phyloP scores from a whole-genome alignment of 2,113 vertebrate genomes.

The Myiagra hebetior region DNA sequence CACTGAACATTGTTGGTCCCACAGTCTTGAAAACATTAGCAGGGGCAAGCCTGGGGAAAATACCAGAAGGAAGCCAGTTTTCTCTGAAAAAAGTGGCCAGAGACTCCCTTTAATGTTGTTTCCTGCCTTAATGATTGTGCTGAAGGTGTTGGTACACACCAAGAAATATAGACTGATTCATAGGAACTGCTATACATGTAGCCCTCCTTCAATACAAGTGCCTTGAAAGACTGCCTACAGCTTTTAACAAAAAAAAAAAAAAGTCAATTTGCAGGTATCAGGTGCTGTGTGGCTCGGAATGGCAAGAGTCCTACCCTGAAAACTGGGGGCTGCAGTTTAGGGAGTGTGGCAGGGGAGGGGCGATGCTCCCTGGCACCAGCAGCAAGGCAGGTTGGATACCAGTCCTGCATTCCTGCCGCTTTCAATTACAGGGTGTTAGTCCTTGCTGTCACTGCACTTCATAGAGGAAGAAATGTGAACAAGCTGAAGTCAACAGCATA shows the following conservation, averaged over 20 bases:
- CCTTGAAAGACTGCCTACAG: neutral
- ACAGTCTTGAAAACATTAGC: neutral
- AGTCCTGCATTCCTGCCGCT: neutral
- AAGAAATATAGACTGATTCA: neutral
- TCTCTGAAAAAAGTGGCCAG: neutral
- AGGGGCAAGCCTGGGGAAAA: neutral
- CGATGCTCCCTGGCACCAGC: neutral
- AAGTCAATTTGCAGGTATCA: neutral
- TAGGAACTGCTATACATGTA: fast-evolving
- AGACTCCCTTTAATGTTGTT: neutral
- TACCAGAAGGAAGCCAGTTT: neutral
- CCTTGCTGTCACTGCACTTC: neutral
- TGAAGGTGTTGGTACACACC: neutral
- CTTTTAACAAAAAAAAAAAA: neutral
- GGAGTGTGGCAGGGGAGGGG: neutral
- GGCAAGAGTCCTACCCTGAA: fast-evolving
- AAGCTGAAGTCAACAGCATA: neutral
- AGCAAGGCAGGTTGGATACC: no score
- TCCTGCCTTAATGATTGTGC: neutral
- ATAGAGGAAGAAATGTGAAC: neutral
- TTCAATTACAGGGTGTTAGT: neutral
- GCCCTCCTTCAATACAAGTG: neutral
- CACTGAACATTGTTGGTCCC: neutral
- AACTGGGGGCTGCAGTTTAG: neutral
- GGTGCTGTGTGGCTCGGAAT: neutral